phyloP scores from a whole-genome alignment of 2,888 invertebrate species.

The Athripsodes cinereus region DNA sequence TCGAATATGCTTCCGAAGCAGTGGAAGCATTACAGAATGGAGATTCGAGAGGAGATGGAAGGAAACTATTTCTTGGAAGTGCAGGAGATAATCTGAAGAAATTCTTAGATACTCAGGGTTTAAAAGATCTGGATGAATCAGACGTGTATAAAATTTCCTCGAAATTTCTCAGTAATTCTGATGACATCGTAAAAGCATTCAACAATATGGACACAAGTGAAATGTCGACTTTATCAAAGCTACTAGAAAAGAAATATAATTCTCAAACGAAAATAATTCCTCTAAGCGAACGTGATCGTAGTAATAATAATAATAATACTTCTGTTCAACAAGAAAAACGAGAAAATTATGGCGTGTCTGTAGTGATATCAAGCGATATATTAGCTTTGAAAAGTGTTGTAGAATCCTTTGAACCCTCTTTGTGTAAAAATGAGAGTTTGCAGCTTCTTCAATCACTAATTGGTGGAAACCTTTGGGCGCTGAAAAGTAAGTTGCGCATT shows the following conservation, averaged over 20 bases:
- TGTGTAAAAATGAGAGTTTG: constrained; percentile 48
- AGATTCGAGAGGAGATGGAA: no score
- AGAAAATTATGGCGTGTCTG: constrained; percentile 15
- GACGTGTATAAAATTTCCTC: background rate
- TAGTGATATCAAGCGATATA: constrained; percentile 46
- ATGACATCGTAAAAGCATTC: background rate
- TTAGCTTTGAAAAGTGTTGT: constrained; percentile 46
- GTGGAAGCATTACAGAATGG: no score
- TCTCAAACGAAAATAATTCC: background rate
- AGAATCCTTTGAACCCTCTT: constrained; percentile 41
- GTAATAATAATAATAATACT: background rate
- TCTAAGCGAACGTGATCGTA: background rate
- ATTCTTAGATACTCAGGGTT: no score
- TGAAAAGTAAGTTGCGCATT: constrained; percentile 19
- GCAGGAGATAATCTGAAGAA: no score
- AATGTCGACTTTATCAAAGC: background rate
- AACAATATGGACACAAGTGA: background rate
- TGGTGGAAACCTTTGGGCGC: constrained; percentile 50
- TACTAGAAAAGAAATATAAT: background rate
- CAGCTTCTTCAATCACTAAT: constrained; percentile 45
- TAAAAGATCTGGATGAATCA: background rate
- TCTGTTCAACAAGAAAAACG: background rate
- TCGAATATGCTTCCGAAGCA: no score
- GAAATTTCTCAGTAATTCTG: background rate
- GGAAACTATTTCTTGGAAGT: no score